Base-by-base conservation (phyloP, 2,888 invertebrate species). In the Pristionchus japonicus region DNA sequence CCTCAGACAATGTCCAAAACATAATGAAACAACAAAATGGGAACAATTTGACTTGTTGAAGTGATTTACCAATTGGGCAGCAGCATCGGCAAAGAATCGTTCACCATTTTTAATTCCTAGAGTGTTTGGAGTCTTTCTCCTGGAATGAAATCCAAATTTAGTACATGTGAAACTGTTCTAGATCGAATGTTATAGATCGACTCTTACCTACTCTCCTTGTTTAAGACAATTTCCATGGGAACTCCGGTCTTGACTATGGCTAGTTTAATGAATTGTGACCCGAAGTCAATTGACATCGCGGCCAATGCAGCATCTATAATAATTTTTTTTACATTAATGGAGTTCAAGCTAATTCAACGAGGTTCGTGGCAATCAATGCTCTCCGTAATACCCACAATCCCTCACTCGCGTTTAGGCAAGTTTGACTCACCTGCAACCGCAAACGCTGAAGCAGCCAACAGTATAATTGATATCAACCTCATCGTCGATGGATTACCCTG, bases 201-300 rank as follows among this genome's bases (percentile, higher is more conserved):
- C 52, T 57, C 47, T 47, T 9, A 86, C 86, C 86, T 77, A 0
- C 98, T 98, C 95, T 99, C 99, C 89, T 95, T 97, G 95, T 99
- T 99, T 91, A 99, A 95, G 1, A 97, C 99, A 90, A 99, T 98
- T 96, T 99, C 99, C 99, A 99, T 99, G 1, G 99, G 99, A 43
- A 99, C 97, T 91, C 99, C 99, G 88, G 99, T 99, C 95, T 96
- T 94, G 61, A 94, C 93, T 11, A 94, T 86, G 49, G 93, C 94
- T 43, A 94, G 91, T 96, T 99, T 99, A 97, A 99, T 97, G 97
- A 97, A 99, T 96, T 99, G 98, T 91, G 97, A 97, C 43, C 99
- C 99, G 92, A 99, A 96, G 96, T 99, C 99, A 89, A 99, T 96
- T 89, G 99, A 98, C 97, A 99, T 99, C 34, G 99, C 99, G 88